Base-by-base conservation (phyloP, 2,888 invertebrate genomes). In the Tinea semifulvella region DNA sequence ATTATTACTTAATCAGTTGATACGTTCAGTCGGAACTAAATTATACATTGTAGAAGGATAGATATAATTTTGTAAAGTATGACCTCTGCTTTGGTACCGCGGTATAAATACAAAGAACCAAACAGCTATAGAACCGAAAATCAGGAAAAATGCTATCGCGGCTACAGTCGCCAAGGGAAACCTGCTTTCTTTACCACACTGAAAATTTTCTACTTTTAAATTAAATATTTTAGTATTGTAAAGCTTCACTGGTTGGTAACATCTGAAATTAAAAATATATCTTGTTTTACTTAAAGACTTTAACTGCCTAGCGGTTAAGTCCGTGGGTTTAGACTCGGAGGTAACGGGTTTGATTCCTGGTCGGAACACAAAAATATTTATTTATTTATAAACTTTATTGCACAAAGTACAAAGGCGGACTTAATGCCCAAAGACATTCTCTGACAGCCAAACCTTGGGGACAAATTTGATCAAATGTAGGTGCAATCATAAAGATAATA, bases 201-300 rank as follows among this genome's bases (percentile, higher is more conserved):
- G 53, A 50, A 85, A 70, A 52, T 75, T 77, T 36, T 74, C 63
- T 1, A 56, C 54, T 0, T 75, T 60, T 14, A 85, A 55, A 7
- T 80, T 72, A 53, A 71, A 71, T 18, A 85, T 60, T 2, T 70
- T 58, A 27, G 74, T 76, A 60, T 75, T 74, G 54, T 55, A 67
- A 1, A 79, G 56, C 1, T 61, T 49, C 1, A 58, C 52, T 6
- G 85, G 84, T 1, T 65, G 60, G 31, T 57, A 65, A 51, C 85
- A 85, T 53, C 85, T 85, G 75, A 40, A 66, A 68, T 17, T 26
- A 27, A 7, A 18, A 38, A 16, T 7, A 22, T 7, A 22, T 7
- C 8, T 7, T 22, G 25, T 22, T 22, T n/a, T n/a, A n/a, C n/a
- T n/a, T n/a, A n/a, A n/a, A n/a, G n/a, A n/a, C n/a, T n/a, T n/a